Conservation (phyloP, 2,888 invertebrate genomes). For the Latrodectus hesperus region DNA sequence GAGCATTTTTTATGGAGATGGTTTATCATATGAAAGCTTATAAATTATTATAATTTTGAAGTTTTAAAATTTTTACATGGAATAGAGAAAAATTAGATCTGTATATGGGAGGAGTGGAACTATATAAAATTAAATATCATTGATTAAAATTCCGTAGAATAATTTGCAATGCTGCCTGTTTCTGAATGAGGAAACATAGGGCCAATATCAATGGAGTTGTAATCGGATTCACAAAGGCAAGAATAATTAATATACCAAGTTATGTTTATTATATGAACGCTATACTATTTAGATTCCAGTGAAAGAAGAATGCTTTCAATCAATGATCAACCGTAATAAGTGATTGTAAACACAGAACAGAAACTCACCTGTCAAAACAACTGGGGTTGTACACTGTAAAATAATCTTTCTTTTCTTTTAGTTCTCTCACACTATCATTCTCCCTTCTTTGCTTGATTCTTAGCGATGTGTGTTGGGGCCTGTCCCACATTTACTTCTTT, state of each 20-base stretch:
- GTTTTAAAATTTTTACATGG: too few species aligned
- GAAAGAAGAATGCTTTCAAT: background rate
- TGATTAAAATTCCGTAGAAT: too few species aligned
- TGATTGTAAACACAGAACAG: background rate
- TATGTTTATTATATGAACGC: background rate
- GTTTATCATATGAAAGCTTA: too few species aligned
- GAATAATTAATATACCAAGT: background rate
- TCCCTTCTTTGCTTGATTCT: background rate
- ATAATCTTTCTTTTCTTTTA: background rate
- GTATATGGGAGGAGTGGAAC: too few species aligned
- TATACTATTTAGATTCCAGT: background rate
- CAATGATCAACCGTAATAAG: background rate
- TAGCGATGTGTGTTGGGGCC: slow-evolving; percentile 34
- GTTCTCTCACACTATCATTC: slow-evolving; percentile 13
- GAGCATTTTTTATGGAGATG: too few species aligned
- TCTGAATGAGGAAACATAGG: background rate
- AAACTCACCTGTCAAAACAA: slow-evolving; percentile 15
- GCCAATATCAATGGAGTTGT: background rate
- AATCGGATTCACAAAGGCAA: background rate
- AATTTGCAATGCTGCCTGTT: too few species aligned
- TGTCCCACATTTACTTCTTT: slow-evolving; percentile 47
- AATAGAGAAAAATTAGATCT: too few species aligned
- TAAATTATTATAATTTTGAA: too few species aligned
- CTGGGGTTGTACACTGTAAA: background rate
- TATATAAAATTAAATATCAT: too few species aligned